Conservation (phyloP, 2,797 vertebrate genomes). For the Morus bassanus region DNA sequence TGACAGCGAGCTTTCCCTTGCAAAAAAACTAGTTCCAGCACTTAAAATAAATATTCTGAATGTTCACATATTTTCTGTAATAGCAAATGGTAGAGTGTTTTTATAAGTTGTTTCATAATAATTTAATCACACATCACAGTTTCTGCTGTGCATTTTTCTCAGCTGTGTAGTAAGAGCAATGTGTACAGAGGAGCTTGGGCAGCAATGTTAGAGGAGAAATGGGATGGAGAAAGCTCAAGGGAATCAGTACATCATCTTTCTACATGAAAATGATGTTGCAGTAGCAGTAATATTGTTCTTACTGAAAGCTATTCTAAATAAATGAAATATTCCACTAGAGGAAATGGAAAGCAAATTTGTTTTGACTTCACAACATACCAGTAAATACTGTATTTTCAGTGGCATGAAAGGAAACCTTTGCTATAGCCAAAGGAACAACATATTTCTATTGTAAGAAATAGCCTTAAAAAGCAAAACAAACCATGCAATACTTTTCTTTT, state of each 20-base stretch:
- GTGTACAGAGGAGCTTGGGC: not conserved
- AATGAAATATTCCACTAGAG: slow-evolving; percentile 32
- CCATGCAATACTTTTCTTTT: not conserved
- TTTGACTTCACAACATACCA: not conserved
- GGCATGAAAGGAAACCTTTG: not conserved
- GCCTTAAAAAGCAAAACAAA: slow-evolving; percentile 3
- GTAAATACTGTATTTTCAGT: slow-evolving; percentile 16
- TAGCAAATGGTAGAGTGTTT: not conserved
- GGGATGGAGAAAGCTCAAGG: not conserved
- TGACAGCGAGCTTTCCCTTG: not conserved
- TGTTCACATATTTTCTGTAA: not conserved
- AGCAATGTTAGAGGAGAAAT: not conserved
- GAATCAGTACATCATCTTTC: not conserved
- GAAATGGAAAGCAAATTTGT: slow-evolving; percentile 31
- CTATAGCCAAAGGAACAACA: not conserved
- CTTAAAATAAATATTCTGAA: not conserved
- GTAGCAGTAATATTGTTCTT: slow-evolving; percentile 12
- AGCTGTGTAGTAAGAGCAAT: not conserved
- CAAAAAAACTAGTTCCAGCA: not conserved
- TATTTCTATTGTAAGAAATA: not conserved
- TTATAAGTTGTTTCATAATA: not conserved
- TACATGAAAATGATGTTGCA: not conserved
- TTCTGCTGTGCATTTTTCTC: not conserved
- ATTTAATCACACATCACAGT: not conserved
- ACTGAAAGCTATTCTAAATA: slow-evolving; percentile 44